phyloP scores from a whole-genome alignment of 2,113 vertebrate genomes.

The Elaphurus davidianus region DNA sequence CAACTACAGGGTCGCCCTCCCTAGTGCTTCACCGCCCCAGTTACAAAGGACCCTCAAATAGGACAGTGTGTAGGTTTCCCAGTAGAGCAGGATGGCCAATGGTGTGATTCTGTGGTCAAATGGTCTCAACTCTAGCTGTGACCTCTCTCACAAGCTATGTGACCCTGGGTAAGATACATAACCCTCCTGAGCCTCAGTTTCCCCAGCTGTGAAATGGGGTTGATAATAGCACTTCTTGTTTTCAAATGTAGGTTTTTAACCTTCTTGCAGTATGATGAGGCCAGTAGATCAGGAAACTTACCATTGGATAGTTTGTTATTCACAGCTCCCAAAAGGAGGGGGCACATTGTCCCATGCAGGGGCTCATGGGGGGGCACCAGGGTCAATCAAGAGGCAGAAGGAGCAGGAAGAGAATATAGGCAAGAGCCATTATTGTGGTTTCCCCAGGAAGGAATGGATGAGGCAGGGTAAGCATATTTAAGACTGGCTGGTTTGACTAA shows the following conservation, averaged over 20 bases:
- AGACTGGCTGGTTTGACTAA: background rate
- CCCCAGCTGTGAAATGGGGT: background rate
- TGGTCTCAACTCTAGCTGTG: background rate
- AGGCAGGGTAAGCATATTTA: background rate
- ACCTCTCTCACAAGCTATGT: background rate
- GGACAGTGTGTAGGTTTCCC: background rate
- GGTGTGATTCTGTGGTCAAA: background rate
- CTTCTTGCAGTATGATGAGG: background rate
- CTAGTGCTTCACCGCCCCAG: background rate
- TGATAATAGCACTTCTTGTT: background rate
- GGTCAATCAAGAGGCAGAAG: background rate
- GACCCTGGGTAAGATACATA: background rate
- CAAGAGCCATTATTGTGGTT: background rate
- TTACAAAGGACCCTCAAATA: background rate
- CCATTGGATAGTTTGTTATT: background rate
- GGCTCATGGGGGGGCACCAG: background rate
- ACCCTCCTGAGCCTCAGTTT: background rate
- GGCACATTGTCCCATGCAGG: fast-evolving
- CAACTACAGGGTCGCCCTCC: fast-evolving
- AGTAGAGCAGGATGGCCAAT: fast-evolving
- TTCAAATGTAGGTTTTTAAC: background rate
- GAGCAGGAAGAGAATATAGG: background rate
- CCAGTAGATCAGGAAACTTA: background rate
- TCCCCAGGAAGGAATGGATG: background rate
- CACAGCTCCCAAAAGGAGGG: background rate